phyloP scores from a whole-genome alignment of 2,797 vertebrate species.

The Discoglossus pictus region DNA sequence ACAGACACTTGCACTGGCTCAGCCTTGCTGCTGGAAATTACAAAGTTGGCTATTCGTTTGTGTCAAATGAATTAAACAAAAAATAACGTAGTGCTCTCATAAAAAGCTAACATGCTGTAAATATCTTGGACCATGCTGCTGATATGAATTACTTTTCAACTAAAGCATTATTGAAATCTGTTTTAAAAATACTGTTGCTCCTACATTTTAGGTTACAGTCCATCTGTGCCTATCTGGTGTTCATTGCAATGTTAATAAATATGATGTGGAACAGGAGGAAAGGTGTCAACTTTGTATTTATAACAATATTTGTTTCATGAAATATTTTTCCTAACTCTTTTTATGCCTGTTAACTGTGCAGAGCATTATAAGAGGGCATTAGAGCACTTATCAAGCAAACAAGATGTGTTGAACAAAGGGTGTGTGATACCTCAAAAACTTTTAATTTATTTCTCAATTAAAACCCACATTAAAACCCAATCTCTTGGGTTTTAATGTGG shows the following conservation, averaged over 20 bases:
- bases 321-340: constrained; percentile 30
- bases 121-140: constrained; percentile 45
- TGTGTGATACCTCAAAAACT: too few relatives aligned
- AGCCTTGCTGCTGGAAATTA: constrained; percentile 38
- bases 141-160: constrained; percentile 47
- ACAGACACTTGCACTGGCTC: constrained; percentile 39
- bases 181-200: constrained; percentile 50
- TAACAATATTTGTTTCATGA: constrained; percentile 39
- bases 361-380: constrained; percentile 35
- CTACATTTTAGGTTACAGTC: constrained; percentile 49
- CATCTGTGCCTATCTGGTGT: constrained; percentile 51
- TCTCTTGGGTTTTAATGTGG: too few relatives aligned
- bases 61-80: constrained; percentile 54
- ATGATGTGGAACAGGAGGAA: constrained; percentile 47
- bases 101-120: constrained; percentile 53
- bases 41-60: constrained; percentile 48
- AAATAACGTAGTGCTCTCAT: constrained; percentile 50
- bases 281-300: constrained; percentile 51
- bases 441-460: too few relatives aligned
- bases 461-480: too few relatives aligned
- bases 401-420: constrained; percentile 32
- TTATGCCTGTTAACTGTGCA: constrained; percentile 42
- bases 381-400: constrained; percentile 37
- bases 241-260: constrained; percentile 50
- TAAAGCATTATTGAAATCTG: constrained; percentile 50